Conservation (phyloP, 2,888 invertebrate species). For the Argyra leucocephala region DNA sequence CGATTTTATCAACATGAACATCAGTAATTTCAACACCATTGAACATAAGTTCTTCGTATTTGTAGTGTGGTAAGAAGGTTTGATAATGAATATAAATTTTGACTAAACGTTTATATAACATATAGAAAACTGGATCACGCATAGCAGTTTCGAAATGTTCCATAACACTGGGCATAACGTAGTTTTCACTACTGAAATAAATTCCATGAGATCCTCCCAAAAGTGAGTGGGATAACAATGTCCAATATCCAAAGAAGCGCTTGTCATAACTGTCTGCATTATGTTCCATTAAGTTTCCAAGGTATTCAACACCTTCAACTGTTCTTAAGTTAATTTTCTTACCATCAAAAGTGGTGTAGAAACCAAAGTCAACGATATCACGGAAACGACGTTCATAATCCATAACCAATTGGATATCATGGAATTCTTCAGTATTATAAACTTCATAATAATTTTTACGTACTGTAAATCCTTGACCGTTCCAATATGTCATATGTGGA, state of each 20-base stretch:
- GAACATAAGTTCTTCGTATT: constrained; percentile 50
- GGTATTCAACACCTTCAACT: constrained; percentile 46
- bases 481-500: constrained; percentile 54
- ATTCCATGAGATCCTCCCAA: constrained; percentile 42
- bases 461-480: constrained; percentile 55
- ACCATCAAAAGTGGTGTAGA: constrained; percentile 37
- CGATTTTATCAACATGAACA: constrained; percentile 55
- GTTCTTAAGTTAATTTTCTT: constrained; percentile 33
- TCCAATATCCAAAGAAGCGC: constrained; percentile 35
- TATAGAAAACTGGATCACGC: constrained; percentile 65
- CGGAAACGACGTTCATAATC: constrained; percentile 42
- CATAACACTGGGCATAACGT: constrained; percentile 50
- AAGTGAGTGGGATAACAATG: constrained; percentile 26
- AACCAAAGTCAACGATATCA: constrained; percentile 46
- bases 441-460: constrained; percentile 52
- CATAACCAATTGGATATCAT: constrained; percentile 28
- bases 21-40: constrained; percentile 54
- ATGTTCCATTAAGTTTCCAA: constrained; percentile 50
- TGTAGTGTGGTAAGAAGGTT: constrained; percentile 51
- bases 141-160: constrained; percentile 58
- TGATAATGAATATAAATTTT: constrained; percentile 53
- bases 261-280: constrained; percentile 42
- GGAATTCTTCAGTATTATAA: constrained; percentile 35
- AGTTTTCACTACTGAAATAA: constrained; percentile 27
- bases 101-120: constrained; percentile 54